A percentile compares a stretch with the other conserved stretches of the same genome.
Evolutionary conservation across 2,888 invertebrate genomes (phyloP).

Genomic region (Tenthredo mesomela): DNA sequence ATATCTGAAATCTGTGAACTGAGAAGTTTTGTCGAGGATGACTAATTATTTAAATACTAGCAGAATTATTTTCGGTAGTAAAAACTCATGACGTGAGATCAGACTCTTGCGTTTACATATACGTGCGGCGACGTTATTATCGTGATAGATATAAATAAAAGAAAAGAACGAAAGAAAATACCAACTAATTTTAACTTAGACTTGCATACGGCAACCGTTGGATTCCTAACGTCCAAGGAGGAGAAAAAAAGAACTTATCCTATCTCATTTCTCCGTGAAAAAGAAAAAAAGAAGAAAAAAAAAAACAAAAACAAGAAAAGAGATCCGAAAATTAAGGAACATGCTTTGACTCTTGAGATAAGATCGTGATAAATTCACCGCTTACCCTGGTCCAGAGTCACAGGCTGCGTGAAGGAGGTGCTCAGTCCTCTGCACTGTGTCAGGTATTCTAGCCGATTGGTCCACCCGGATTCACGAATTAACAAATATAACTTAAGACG

Average conservation of each 20-base stretch:
- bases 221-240: neutral
- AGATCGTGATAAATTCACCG: constrained; percentile 73
- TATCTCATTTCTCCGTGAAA: constrained; percentile 44
- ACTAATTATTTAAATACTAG: neutral
- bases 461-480: constrained; percentile 62
- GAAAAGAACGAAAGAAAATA: neutral
- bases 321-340: constrained; percentile 52
- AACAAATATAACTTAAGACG: constrained; percentile 59
- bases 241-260: neutral
- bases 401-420: constrained; percentile 54
- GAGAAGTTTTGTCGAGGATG: neutral
- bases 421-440: constrained; percentile 44
- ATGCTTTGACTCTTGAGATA: constrained; percentile 68
- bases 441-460: constrained; percentile 64
- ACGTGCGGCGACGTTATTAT: neutral
- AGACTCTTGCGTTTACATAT: neutral
- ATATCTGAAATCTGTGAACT: neutral
- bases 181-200: neutral
- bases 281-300: constrained; percentile 46
- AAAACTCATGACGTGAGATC: neutral
- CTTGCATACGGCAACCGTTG: neutral
- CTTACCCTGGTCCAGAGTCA: constrained; percentile 59
- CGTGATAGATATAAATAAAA: neutral
- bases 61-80: neutral
- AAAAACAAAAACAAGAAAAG: constrained; percentile 46